Base-by-base conservation (phyloP, 2,113 vertebrate species). In the Machaerirhynchus nigripectus region DNA sequence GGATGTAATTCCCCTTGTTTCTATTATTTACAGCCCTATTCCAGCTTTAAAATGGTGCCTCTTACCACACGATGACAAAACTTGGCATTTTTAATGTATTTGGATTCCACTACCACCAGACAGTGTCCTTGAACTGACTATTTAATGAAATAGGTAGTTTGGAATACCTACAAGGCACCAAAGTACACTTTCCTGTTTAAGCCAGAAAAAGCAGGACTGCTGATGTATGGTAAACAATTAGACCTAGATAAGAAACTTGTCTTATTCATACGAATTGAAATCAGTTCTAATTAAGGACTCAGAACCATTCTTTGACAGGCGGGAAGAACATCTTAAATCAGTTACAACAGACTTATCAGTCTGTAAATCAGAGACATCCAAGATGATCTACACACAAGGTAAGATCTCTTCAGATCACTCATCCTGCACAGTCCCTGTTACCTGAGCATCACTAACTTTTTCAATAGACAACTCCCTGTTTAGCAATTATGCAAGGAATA, bases 401-500 rank as follows among this genome's bases (percentile, higher is more conserved):
- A 67, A 71, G 35, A 77, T 19, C 42, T 63, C 53, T 53, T 86
- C 39, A 75, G 20, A 55, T 56, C 24, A 37, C 26, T 61, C 9
- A 27, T 61, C 49, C 2, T 6, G 12, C 60, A 19, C 20, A 26
- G 31, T 21, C 42, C 31, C 20, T 23, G 11, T 56, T 31, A 61
- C 33, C 5, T 3, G 9, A 80, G 39, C 56, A 55, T 50, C 20
- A n/a, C n/a, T n/a, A n/a, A n/a, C n/a, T 21, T 24, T 53, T 61
- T 44, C 1, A 1, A 68, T 0, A 33, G 24, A 40, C 39, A 77
- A 47, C 53, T 33, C 52, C 8, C 47, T 2, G 0, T 37, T 73
- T 9, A 42, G 37, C 42, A 67, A 10, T 16, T 14, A 22, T 1
- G 1, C 22, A 46, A 50, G 40, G 46, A 50, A 21, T 40, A 17